Base-by-base conservation (phyloP, 2,113 vertebrate species). In the Coptodon rendalli region DNA sequence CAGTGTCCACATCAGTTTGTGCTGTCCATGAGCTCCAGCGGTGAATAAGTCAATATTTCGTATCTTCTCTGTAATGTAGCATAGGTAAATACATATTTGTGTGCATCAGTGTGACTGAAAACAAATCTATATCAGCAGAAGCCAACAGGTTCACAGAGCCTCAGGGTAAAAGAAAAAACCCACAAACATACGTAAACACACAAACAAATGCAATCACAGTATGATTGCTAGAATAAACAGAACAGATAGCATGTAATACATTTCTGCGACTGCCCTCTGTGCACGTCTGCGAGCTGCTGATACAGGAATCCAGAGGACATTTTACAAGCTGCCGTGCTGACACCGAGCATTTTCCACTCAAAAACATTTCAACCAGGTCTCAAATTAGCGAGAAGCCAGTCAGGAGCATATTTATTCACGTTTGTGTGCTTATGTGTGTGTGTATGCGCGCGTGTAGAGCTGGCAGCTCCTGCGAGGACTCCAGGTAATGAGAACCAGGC, bases 401-500 rank as follows among this genome's bases (percentile, higher is more conserved):
- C 80, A 90, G 86, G 79, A 78, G 38, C 82, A 8, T 31, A 54
- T 91, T 54, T 80, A 57, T 73, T 52, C 73, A 34, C 1, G 2
- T 50, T 29, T 48, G 71, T 48, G 45, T 17, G 6, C 14, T 56
- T 83, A 38, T 88, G 57, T 86, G 66, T 87, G 80, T 66, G 79
- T 79, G 66, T 80, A 76, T 87, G 76, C 73, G 52, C 79, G 5
- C 29, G n/a, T 88, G 57, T 79, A 8, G 22, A 29, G 45, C 84
- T 79, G 22, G 79, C 71, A 88, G 89, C 76, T 91, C 66, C 61
- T 82, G 89, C 54, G 9, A 91, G 68, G 87, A 89, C 82, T 80
- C 86, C 82, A 71, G 59, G 59, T 95, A 93, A 96, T 94, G 88
- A 93, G 88, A 95, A 94, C 88, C 94, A 94, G 94, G 76, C 90